Evolutionary conservation across 2,113 vertebrate species (phyloP).

Genomic region (Cercopithecus mona): DNA sequence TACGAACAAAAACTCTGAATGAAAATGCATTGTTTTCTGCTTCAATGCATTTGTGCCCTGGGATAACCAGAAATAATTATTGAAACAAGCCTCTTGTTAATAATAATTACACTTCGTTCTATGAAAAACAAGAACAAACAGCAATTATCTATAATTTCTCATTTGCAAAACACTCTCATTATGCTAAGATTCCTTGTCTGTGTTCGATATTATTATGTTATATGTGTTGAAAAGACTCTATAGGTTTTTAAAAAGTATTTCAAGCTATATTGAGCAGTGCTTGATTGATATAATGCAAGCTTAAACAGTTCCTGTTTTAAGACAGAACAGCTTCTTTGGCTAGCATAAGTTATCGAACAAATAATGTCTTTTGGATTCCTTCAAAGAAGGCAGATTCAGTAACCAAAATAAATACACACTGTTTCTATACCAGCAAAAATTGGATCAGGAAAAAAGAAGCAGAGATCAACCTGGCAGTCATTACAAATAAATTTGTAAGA

Average conservation of each 20-base stretch:
- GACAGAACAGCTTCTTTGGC: not conserved
- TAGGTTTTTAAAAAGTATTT: not conserved
- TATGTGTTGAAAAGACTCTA: slow-evolving; percentile 49
- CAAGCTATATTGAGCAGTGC: not conserved
- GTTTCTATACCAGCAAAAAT: not conserved
- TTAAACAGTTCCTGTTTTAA: slow-evolving; percentile 35
- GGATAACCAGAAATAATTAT: slow-evolving; percentile 77
- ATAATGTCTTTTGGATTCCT: slow-evolving; percentile 10
- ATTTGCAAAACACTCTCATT: slow-evolving; percentile 71
- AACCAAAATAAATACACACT: not conserved
- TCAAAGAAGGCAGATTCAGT: not conserved
- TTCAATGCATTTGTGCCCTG: slow-evolving; percentile 60
- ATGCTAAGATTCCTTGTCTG: slow-evolving; percentile 66
- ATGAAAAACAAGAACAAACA: slow-evolving; percentile 75
- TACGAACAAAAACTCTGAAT: slow-evolving; percentile 49
- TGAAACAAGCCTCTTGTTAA: slow-evolving; percentile 76
- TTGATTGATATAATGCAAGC: not conserved
- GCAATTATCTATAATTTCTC: slow-evolving; percentile 73
- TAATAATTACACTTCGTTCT: slow-evolving; percentile 72
- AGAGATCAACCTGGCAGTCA: not conserved
- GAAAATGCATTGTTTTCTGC: slow-evolving; percentile 69
- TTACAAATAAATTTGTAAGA: not conserved
- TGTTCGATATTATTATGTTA: slow-evolving; percentile 73
- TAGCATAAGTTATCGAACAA: not conserved
- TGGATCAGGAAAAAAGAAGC: not conserved